Base-by-base conservation (phyloP, 37 sponge, comb jelly and placozoan genomes). In the Corticium candelabrum region DNA sequence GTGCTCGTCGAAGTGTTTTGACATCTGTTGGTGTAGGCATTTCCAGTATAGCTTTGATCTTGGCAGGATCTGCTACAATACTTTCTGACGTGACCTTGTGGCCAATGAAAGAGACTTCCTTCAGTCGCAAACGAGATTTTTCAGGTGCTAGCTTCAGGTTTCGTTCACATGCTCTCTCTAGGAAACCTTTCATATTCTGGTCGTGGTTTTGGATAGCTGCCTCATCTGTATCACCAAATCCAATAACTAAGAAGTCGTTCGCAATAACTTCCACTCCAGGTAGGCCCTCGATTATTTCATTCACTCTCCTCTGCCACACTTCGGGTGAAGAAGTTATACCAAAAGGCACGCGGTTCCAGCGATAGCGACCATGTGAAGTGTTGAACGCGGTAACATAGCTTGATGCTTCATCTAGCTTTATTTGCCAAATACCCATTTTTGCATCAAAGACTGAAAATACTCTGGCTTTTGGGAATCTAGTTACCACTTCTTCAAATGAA, bases 331-430 rank as follows among this genome's bases (percentile, higher is more conserved):
- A n/a, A n/a, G n/a, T n/a, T n/a, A n/a, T n/a, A n/a, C n/a, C n/a
- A n/a, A n/a, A n/a, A n/a, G n/a, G n/a, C 83, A 88, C 77, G 11
- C 89, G 68, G n/a, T 50, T 84, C 82, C 82, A 85, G 38, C 85
- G 40, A 37, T 84, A 84, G 3, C 78, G 41, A 2, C 88, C 83
- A 74, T 79, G 76, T 31, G 79, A 68, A 4, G 82, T 86, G 35
- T 86, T 70, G 40, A 82, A 86, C n/a, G 87, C 82, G 1, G 89
- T 89, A n/a, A 89, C 74, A 35, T 82, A 67, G 35, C 79, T 77
- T 31, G 86, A 85, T 7, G 37, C 15, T 36, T 85, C 83, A 37
- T 82, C 83, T 7, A 89, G 69, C 37, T 38, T 35, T n/a, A 89
- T 68, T 31, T 89, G 90, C 86, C 83, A 86, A 40, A 82, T 85